phyloP scores from a whole-genome alignment of 2,797 vertebrate species.

The Urocyon cinereoargenteus region DNA sequence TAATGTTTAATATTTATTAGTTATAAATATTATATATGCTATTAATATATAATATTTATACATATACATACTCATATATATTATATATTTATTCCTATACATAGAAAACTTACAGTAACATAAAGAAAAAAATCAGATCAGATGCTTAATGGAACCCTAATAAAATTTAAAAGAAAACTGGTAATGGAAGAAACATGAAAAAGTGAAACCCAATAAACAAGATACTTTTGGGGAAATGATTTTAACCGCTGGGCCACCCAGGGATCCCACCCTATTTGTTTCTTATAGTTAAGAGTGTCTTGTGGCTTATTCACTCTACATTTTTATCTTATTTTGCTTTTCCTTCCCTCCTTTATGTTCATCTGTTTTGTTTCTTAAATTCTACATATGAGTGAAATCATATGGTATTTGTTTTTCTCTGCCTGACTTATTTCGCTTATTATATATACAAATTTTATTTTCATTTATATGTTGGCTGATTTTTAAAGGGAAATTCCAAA shows the following conservation, averaged over 20 bases:
- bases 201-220: background rate
- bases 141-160: background rate
- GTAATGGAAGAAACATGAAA: background rate
- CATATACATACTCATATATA: background rate
- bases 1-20: too few species aligned
- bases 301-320: too few species aligned
- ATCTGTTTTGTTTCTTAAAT: too few species aligned
- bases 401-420: too few species aligned
- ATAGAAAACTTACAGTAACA: background rate
- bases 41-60: background rate
- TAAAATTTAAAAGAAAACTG: background rate
- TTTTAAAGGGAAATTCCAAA: slow-evolving; percentile 63
- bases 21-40: too few species aligned
- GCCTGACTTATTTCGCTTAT: background rate
- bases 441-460: background rate
- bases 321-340: too few species aligned
- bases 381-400: too few species aligned
- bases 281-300: too few species aligned
- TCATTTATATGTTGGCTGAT: slow-evolving; percentile 24
- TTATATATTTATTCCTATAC: background rate
- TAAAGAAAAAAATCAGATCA: background rate
- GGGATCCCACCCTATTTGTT: too few species aligned
- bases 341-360: too few species aligned
- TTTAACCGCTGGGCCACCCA: too few species aligned
- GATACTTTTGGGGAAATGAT: background rate